Conservation (phyloP, 2,888 invertebrate genomes). For the Apotomis betuletana region DNA sequence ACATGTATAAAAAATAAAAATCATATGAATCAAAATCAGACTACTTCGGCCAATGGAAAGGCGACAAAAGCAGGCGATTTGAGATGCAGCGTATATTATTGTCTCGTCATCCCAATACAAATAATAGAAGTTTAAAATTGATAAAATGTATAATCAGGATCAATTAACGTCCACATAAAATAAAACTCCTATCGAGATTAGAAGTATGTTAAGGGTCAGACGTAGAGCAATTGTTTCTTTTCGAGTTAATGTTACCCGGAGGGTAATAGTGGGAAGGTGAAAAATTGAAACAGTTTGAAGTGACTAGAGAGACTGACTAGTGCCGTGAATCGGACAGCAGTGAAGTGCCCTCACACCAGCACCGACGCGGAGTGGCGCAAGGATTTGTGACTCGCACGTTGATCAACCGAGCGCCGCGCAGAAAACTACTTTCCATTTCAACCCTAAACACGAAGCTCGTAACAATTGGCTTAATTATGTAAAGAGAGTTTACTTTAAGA, state of each 20-base stretch:
- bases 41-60: neutral
- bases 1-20: neutral
- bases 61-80: neutral
- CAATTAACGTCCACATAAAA: too few relatives aligned
- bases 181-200: neutral
- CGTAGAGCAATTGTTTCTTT: conserved; percentile 1
- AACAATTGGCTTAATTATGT: conserved; percentile 71
- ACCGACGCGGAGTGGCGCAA: neutral
- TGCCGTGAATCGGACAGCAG: conserved; percentile 2
- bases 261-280: neutral
- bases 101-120: too few relatives aligned
- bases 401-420: neutral
- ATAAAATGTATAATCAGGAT: too few relatives aligned
- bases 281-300: neutral
- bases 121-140: too few relatives aligned
- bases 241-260: too few relatives aligned
- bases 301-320: conserved; percentile 9
- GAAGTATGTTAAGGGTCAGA: conserved; percentile 3
- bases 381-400: neutral
- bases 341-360: neutral
- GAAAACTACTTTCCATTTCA: conserved; percentile 16
- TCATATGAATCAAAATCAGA: neutral
- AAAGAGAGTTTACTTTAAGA: conserved; percentile 80
- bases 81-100: too few relatives aligned
- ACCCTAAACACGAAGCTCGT: conserved; percentile 20